Evolutionary conservation across 2,888 invertebrate genomes (phyloP).

Genomic region (Ernsta delagoae): DNA sequence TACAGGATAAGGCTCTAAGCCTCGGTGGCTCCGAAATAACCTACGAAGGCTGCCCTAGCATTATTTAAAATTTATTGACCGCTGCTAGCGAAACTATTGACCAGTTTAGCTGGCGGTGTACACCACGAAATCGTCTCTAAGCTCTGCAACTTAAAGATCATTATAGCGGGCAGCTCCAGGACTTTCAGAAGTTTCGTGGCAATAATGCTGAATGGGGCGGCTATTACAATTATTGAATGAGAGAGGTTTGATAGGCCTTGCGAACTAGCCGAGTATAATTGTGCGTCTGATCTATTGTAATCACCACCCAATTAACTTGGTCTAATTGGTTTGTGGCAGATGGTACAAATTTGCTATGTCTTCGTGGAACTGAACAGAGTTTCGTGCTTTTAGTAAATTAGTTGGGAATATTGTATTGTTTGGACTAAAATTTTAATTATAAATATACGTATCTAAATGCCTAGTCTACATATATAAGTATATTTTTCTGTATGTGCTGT

Average conservation of each 20-base stretch:
- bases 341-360: conserved; percentile 28
- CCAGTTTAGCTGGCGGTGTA: conserved; percentile 10
- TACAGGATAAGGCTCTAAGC: background rate
- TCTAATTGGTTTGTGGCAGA: conserved; percentile 35
- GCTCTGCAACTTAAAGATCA: background rate
- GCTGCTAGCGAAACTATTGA: conserved; percentile 29
- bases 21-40: background rate
- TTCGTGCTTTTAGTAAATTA: conserved; percentile 4
- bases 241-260: conserved; percentile 30
- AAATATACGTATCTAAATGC: background rate
- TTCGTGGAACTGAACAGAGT: conserved; percentile 14
- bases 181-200: conserved; percentile 26
- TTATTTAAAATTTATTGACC: conserved; percentile 37
- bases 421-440: background rate
- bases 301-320: conserved; percentile 36
- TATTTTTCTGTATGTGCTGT: background rate
- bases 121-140: conserved; percentile 20
- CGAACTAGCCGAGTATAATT: conserved; percentile 29
- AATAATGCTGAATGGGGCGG: conserved; percentile 33
- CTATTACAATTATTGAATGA: conserved; percentile 37
- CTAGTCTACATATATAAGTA: background rate
- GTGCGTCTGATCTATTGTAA: conserved; percentile 34
- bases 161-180: conserved; percentile 2
- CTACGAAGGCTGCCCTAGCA: too few relatives aligned
- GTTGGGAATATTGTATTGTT: background rate